Conservation (phyloP, 2,113 vertebrate species). For the Amphiprion ocellaris region DNA sequence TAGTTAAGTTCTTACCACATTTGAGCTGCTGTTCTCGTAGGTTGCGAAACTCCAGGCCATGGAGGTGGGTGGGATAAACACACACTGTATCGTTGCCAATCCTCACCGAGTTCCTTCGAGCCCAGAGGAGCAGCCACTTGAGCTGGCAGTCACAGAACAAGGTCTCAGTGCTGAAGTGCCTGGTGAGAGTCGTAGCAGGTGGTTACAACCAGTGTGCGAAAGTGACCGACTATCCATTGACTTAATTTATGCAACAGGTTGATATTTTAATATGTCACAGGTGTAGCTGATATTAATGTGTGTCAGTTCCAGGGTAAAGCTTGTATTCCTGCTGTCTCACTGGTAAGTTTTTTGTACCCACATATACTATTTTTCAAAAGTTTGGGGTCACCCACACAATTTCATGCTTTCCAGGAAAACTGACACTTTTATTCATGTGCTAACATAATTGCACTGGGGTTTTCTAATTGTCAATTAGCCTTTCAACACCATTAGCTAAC, state of each 20-base stretch:
- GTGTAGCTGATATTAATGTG: neutral
- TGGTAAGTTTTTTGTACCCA: slow-evolving; percentile 7
- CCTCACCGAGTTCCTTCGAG: slow-evolving; percentile 83
- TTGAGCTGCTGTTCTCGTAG: slow-evolving; percentile 87
- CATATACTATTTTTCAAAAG: no score
- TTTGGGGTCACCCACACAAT: no score
- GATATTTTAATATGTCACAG: neutral
- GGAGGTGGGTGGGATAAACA: slow-evolving; percentile 86
- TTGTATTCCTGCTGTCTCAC: slow-evolving; percentile 4
- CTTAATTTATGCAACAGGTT: neutral
- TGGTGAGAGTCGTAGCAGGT: slow-evolving; percentile 62
- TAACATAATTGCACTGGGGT: no score
- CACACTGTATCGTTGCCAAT: slow-evolving; percentile 89
- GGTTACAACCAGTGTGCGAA: slow-evolving; percentile 5
- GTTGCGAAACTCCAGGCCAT: slow-evolving; percentile 85
- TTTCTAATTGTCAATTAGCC: no score
- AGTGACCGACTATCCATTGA: neutral
- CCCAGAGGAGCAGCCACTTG: slow-evolving; percentile 90
- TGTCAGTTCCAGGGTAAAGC: neutral
- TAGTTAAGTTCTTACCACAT: slow-evolving; percentile 84
- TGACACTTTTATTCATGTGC: no score
- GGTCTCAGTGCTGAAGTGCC: slow-evolving; percentile 89
- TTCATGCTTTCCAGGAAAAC: no score
- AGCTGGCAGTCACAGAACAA: slow-evolving; percentile 95
- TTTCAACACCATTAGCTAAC: no score